Percentiles rank a stretch among this genome's conserved stretches.
Evolutionary conservation across 2,797 vertebrate species (phyloP).

Genomic region (Ibycter americanus): DNA sequence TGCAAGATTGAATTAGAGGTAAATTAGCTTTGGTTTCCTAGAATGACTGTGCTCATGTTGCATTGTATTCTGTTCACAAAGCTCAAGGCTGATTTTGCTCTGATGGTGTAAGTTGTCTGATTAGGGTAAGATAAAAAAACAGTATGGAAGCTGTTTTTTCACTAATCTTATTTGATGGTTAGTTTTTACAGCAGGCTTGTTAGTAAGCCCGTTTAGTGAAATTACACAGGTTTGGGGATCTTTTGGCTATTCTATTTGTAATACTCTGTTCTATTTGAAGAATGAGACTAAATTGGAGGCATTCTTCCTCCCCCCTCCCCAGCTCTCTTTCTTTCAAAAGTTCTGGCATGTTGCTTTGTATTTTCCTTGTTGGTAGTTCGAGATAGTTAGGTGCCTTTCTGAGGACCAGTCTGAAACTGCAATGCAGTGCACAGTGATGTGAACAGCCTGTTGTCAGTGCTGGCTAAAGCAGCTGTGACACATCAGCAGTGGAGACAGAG

Average conservation of each 20-base stretch:
- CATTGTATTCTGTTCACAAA: not conserved
- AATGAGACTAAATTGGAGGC: not conserved
- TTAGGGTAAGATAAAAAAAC: not conserved
- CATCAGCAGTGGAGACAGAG: not conserved
- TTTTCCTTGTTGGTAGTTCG: not conserved
- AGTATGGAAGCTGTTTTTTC: not conserved
- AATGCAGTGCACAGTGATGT: not conserved
- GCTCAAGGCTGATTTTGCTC: constrained; percentile 26
- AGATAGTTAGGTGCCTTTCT: not conserved
- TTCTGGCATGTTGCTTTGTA: not conserved
- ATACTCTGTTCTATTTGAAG: not conserved
- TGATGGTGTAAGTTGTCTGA: not conserved
- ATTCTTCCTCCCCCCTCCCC: not conserved
- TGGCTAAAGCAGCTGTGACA: not conserved
- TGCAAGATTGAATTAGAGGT: constrained; percentile 18
- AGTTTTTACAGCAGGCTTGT: not conserved
- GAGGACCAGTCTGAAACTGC: not conserved
- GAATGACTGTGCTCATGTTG: not conserved
- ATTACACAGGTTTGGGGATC: not conserved
- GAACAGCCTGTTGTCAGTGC: constrained; percentile 7
- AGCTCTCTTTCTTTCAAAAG: not conserved
- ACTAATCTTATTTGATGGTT: not conserved
- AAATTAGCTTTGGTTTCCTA: constrained; percentile 34
- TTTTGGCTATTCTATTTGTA: not conserved
- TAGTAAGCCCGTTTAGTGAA: not conserved